These are phyloP conservation scores for Rhizomys pruinosus DNA, from an alignment of 2,113 vertebrate species.

Conservation along the genomic window DNA sequence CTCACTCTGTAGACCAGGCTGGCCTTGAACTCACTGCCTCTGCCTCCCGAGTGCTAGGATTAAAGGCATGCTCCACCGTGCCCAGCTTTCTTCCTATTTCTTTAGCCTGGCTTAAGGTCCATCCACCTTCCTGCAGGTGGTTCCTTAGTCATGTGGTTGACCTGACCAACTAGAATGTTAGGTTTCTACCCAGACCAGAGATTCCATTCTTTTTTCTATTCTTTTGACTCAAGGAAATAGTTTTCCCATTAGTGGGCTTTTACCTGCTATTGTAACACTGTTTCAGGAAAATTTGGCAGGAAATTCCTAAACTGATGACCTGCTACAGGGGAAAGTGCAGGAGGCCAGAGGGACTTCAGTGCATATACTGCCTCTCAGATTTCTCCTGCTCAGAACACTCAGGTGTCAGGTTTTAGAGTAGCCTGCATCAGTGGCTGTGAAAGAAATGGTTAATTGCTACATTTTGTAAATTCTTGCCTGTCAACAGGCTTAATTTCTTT, in stretches of 20 bases:
- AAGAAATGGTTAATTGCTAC: slow-evolving; percentile 50
- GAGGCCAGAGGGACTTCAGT: not conserved
- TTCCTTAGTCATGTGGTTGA: not conserved
- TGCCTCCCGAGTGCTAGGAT: too few relatives aligned
- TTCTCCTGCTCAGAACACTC: slow-evolving; percentile 1
- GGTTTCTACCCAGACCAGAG: too few relatives aligned
- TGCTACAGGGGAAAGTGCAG: not conserved
- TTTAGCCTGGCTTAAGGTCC: not conserved
- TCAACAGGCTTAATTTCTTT: slow-evolving; percentile 58
- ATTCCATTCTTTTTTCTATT: not conserved
- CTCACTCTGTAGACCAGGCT: too few relatives aligned
- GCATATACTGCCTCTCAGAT: not conserved
- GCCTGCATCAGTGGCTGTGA: not conserved
- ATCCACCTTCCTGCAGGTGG: not conserved
- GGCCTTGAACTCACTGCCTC: too few relatives aligned
- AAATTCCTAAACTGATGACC: not conserved
- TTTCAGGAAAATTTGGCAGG: not conserved
- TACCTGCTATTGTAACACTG: not conserved
- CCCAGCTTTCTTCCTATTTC: not conserved
- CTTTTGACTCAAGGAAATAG: not conserved
- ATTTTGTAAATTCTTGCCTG: slow-evolving; percentile 54
- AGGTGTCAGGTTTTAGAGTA: not conserved
- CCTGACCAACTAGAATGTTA: not conserved
- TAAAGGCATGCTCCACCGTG: too few relatives aligned
- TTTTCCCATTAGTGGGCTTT: not conserved